A percentile compares a stretch with the other conserved stretches of the same genome.
These are phyloP conservation scores for Pasiphila rectangulata DNA, from an alignment of 2,888 invertebrate genomes.

Conservation along the genomic window DNA sequence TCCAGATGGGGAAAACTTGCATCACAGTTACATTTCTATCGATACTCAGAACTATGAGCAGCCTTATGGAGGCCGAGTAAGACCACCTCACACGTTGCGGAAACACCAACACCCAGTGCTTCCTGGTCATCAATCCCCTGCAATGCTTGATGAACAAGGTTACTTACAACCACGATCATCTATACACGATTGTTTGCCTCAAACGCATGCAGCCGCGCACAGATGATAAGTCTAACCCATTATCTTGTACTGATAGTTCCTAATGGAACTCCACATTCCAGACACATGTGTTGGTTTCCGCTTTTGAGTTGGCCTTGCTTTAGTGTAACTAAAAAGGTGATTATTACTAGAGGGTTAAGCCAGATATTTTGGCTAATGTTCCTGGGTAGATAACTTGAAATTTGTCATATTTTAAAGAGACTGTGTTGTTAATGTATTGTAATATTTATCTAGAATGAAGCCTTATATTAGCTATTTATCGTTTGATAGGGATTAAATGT, in stretches of 20 bases:
- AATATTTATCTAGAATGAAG: constrained; percentile 52
- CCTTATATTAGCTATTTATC: constrained; percentile 48
- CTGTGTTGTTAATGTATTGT: constrained; percentile 57
- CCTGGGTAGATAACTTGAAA: constrained; percentile 51
- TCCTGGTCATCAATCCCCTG: constrained; percentile 66
- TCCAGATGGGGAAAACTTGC: constrained; percentile 83
- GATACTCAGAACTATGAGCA: constrained; percentile 80
- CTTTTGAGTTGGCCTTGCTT: constrained; percentile 67
- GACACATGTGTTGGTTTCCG: constrained; percentile 69
- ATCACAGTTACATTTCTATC: constrained; percentile 85
- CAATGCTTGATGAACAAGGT: constrained; percentile 76
- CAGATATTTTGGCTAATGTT: constrained; percentile 63
- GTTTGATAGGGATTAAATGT: constrained; percentile 38
- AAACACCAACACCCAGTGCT: constrained; percentile 61
- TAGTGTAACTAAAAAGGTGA: constrained; percentile 62
- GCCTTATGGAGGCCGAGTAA: constrained; percentile 69
- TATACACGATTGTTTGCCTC: constrained; percentile 74
- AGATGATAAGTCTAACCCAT: constrained; percentile 68
- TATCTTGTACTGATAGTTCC: constrained; percentile 68
- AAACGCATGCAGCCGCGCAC: constrained; percentile 72
- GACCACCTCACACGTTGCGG: constrained; percentile 71
- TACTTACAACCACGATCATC: constrained; percentile 78
- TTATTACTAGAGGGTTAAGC: constrained; percentile 51
- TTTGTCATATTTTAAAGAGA: constrained; percentile 56
- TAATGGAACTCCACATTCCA: constrained; percentile 78